Evolutionary conservation across 2,113 vertebrate species (phyloP).

Genomic region (Megaceryle torquata): DNA sequence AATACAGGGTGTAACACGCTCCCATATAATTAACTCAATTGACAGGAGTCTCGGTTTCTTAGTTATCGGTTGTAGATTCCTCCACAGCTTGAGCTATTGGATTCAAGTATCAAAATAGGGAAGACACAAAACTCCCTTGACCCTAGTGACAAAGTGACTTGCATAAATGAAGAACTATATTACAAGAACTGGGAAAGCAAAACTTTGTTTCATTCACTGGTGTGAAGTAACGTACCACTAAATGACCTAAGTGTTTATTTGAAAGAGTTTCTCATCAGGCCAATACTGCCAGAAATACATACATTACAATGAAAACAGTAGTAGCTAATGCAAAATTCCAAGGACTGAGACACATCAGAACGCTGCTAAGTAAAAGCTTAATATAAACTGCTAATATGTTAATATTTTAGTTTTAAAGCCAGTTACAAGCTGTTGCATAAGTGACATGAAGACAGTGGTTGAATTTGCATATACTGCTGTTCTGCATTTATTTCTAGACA

Average conservation of each 20-base stretch:
- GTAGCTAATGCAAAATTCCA: neutral
- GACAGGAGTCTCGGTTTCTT: neutral
- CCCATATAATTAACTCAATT: neutral
- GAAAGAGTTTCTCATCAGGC: neutral
- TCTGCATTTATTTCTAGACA: neutral
- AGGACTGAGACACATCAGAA: neutral
- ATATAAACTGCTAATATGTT: neutral
- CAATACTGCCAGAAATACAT: neutral
- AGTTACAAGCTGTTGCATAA: neutral
- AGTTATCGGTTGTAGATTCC: neutral
- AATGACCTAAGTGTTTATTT: slow-evolving; percentile 3
- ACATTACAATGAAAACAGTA: neutral
- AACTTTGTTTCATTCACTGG: neutral
- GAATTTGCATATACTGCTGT: neutral
- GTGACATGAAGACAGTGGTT: neutral
- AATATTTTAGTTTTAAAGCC: neutral
- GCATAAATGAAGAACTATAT: neutral
- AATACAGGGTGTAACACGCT: neutral
- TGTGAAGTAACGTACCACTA: neutral
- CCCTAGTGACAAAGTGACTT: neutral
- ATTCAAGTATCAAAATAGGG: neutral
- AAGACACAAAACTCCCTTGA: neutral
- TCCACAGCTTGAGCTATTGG: neutral
- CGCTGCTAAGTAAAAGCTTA: neutral
- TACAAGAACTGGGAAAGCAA: neutral